These are phyloP conservation scores for Zonitis immaculata DNA, from an alignment of 2,888 invertebrate species.

Conservation along the genomic window DNA sequence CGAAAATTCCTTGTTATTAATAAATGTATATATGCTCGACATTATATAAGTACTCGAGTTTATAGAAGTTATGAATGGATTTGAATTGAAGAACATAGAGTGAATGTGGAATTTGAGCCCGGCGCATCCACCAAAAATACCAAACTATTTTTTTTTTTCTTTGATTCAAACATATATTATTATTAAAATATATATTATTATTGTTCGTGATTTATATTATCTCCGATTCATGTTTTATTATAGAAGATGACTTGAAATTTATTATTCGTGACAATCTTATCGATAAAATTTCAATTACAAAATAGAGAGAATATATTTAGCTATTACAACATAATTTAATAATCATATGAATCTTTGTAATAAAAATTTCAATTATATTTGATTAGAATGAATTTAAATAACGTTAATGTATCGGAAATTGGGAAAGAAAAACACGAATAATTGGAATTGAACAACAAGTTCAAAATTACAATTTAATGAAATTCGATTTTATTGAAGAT, in stretches of 20 bases:
- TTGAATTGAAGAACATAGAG: too few relatives aligned
- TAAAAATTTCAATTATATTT: too few relatives aligned
- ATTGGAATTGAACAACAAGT: not conserved
- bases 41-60: not conserved
- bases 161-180: too few relatives aligned
- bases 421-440: not conserved
- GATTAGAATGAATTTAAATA: not conserved
- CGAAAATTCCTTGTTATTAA: not conserved
- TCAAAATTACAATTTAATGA: not conserved
- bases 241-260: not conserved
- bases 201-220: not conserved
- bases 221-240: too few relatives aligned
- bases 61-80: not conserved
- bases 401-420: not conserved
- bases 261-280: not conserved
- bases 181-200: too few relatives aligned
- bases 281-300: conserved; percentile 3
- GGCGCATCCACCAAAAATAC: not conserved
- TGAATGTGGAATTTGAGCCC: too few relatives aligned
- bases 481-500: not conserved
- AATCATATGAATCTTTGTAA: too few relatives aligned
- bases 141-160: too few relatives aligned
- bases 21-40: not conserved
- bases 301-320: too few relatives aligned
- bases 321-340: too few relatives aligned